A percentile compares a stretch with the other conserved stretches of the same genome.
phyloP scores from a whole-genome alignment of 2,113 vertebrate genomes.

The Fregetta grallaria region DNA sequence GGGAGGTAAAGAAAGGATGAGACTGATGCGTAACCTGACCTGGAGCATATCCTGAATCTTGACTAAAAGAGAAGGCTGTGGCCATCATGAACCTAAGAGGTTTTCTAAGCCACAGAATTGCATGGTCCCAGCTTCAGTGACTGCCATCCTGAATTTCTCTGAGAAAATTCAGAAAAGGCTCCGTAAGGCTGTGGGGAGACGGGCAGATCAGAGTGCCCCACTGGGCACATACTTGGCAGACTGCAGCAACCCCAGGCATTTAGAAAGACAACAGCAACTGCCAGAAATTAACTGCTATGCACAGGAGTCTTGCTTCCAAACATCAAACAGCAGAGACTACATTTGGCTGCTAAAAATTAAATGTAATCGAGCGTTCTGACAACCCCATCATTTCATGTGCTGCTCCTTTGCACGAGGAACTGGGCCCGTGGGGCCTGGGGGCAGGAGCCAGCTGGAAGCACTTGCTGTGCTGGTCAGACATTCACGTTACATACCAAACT shows the following conservation, averaged over 20 bases:
- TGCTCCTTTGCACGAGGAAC: neutral
- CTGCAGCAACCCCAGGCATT: neutral
- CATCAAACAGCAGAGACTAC: neutral
- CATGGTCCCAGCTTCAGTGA: rapidly evolving
- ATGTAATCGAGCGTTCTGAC: rapidly evolving
- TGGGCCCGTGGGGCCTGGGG: too few species aligned
- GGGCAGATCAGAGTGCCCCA: neutral
- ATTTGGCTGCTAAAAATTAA: neutral
- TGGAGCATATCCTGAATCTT: neutral
- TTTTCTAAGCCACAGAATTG: neutral
- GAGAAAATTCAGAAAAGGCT: neutral
- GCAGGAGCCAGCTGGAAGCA: neutral
- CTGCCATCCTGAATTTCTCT: neutral
- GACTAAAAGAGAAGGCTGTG: neutral
- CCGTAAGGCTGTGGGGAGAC: neutral
- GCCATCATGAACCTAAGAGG: rapidly evolving
- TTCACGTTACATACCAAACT: neutral
- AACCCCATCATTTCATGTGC: neutral
- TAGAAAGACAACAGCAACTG: neutral
- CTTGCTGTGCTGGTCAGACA: neutral
- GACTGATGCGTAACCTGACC: neutral
- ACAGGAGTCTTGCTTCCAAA: neutral
- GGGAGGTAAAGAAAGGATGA: neutral
- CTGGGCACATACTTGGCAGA: neutral
- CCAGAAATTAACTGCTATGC: neutral